These are phyloP conservation scores for Drosophila leontia DNA, from an alignment of 1,140 invertebrate species.

Conservation along the genomic window DNA sequence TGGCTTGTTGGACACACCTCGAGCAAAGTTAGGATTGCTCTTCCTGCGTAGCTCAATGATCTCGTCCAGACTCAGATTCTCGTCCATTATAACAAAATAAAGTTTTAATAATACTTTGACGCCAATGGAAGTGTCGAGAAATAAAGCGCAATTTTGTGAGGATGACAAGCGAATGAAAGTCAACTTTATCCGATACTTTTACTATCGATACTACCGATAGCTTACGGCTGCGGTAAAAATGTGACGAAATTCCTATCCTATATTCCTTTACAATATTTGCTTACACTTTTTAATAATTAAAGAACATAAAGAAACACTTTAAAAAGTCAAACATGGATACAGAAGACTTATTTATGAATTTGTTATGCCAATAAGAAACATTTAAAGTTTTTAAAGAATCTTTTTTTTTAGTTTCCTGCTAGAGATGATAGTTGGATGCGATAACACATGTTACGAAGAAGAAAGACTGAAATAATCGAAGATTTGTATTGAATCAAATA, in stretches of 20 bases:
- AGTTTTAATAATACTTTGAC: too few relatives aligned
- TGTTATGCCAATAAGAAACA: too few relatives aligned
- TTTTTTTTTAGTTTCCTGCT: too few relatives aligned
- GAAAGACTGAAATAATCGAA: neutral
- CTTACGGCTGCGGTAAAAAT: neutral
- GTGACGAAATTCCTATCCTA: neutral
- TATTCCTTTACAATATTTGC: too few relatives aligned
- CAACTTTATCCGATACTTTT: neutral
- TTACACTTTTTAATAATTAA: too few relatives aligned
- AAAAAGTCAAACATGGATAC: neutral
- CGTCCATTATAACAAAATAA: neutral
- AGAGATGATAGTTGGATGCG: neutral
- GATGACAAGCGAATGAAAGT: neutral
- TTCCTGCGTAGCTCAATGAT: conserved; percentile 63
- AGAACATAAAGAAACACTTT: neutral
- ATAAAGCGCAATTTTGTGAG: neutral
- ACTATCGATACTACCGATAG: neutral
- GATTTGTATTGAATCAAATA: neutral
- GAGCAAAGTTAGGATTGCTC: conserved; percentile 16
- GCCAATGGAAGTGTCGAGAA: neutral
- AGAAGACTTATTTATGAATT: too few relatives aligned
- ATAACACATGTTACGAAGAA: neutral
- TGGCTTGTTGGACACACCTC: conserved; percentile 22
- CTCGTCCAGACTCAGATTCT: conserved; percentile 63
- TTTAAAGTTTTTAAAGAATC: too few relatives aligned